These are phyloP conservation scores for Gnathonemus longibarbis DNA, from an alignment of 2,113 vertebrate species.

Conservation along the genomic window DNA sequence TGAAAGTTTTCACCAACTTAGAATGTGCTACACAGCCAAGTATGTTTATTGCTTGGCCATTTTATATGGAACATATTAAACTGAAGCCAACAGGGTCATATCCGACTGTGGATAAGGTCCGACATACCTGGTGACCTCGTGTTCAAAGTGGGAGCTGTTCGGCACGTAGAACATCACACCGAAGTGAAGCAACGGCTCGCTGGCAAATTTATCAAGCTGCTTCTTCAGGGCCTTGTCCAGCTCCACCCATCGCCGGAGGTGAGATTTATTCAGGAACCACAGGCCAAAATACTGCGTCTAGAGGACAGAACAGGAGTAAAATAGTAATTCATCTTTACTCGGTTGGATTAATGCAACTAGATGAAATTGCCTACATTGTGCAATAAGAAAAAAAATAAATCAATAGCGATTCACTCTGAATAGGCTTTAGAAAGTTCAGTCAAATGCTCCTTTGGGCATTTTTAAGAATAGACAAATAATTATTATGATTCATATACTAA, in stretches of 20 bases:
- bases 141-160: slow-evolving; percentile 78
- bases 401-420: background rate
- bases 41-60: background rate
- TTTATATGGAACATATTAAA: background rate
- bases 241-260: slow-evolving; percentile 90
- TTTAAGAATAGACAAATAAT: background rate
- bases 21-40: background rate
- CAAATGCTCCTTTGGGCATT: background rate
- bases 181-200: slow-evolving; percentile 87
- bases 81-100: background rate
- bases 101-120: background rate
- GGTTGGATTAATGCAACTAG: background rate
- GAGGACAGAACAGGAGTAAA: background rate
- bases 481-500: background rate
- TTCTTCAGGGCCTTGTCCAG: slow-evolving; percentile 96
- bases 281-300: slow-evolving; percentile 91
- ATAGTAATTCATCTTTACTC: background rate
- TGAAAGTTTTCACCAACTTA: background rate
- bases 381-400: background rate
- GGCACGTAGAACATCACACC: slow-evolving; percentile 98
- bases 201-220: slow-evolving; percentile 95
- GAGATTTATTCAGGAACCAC: slow-evolving; percentile 88
- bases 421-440: background rate
- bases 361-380: background rate
- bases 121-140: slow-evolving; percentile 84